Evolutionary conservation across 2,888 invertebrate species (phyloP), one percentile per base, ranked within the genome.

Genomic region (Catocala nupta): DNA sequence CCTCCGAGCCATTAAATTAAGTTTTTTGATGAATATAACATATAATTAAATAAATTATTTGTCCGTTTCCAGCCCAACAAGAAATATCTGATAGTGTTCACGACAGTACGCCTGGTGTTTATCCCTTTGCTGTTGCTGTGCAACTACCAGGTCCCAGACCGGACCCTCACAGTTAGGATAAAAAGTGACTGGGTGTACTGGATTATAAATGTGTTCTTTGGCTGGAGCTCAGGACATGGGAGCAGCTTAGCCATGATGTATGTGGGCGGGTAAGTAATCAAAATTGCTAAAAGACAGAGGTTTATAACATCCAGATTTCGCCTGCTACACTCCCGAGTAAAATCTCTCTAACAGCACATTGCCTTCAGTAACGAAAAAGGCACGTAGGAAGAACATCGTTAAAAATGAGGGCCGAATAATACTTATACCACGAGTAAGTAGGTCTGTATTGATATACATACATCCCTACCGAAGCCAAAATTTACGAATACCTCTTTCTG

Each of bases 171-270:
- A 0, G 96, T 99, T n/a, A 84, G 96, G 16, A 95, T 99, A 53
- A 88, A 92, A 36, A 96, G 95, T 76, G 99, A 99, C 86, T 98
- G 96, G 95, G 92, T 94, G 8, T 99, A 97, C 90, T 97, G 98
- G 96, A 78, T 92, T 6, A 95, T 96, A 12, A 96, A 96, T 0
- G 93, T 96, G 0, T 80, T 97, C 0, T 95, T 99, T 95, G 98
- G 98, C 8, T 95, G 98, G 81, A 97, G 97, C 56, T 98, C 98
- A 48, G 99, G 99, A 0, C 99, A 99, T 86, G 97, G 97, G 78
- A 98, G 98, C 87, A 98, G 98, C 16, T 90, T 98, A 16, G 96
- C 96, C 55, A 98, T 99, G 98, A 98, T 98, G 97, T 98, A 98
- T 91, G 97, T 97, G 55, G 97, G 98, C 52, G 95, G 96, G 98